Evolutionary conservation across 2,797 vertebrate genomes (phyloP).

Genomic region (Sebastes baramenuke): DNA sequence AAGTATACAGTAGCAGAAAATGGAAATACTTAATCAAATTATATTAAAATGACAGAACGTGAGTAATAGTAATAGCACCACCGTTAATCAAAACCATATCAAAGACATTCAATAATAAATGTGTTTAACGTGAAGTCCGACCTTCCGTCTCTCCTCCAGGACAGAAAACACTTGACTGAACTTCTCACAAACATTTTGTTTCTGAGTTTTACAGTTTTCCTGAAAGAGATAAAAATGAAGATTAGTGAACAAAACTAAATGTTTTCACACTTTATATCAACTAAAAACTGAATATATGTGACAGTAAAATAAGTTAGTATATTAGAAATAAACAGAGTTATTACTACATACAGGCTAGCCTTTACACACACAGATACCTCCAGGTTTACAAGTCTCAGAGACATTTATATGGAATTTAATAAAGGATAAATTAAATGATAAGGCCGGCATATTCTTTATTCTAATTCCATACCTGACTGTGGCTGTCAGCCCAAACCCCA

Average conservation of each 20-base stretch:
- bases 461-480: too few relatives aligned
- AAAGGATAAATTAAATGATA: too few relatives aligned
- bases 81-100: too few relatives aligned
- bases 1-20: too few relatives aligned
- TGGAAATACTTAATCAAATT: neutral
- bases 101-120: neutral
- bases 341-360: neutral
- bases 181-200: slow-evolving; percentile 79
- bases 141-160: slow-evolving; percentile 79
- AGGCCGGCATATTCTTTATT: too few relatives aligned
- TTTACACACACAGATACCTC: neutral
- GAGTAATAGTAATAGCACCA: too few relatives aligned
- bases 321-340: neutral
- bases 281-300: neutral
- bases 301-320: neutral
- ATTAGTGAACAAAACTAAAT: neutral
- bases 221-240: slow-evolving; percentile 27
- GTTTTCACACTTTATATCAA: neutral
- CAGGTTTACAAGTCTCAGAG: too few relatives aligned
- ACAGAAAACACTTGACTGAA: slow-evolving; percentile 75
- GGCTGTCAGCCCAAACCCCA: too few relatives aligned
- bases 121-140: slow-evolving; percentile 3
- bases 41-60: neutral
- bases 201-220: slow-evolving; percentile 80
- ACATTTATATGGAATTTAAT: too few relatives aligned